These are phyloP conservation scores for Zaprionus lineosus DNA, from an alignment of 2,888 invertebrate genomes.

Conservation along the genomic window DNA sequence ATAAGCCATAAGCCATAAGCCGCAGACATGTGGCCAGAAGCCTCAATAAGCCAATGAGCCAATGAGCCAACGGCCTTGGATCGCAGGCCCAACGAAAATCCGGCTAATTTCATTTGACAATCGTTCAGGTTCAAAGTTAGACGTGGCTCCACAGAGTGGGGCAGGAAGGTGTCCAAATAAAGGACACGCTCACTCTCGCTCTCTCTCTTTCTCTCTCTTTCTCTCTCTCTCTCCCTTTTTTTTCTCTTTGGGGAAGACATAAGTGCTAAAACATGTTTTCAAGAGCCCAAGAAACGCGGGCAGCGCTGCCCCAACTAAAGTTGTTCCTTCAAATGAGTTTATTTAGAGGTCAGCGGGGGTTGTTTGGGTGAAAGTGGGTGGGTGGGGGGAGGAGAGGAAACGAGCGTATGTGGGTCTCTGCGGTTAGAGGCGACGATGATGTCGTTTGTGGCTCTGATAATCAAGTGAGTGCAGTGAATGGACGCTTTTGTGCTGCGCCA, in stretches of 20 bases:
- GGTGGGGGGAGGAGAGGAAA: neutral
- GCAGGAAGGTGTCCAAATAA: no score
- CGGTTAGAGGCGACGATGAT: constrained; percentile 32
- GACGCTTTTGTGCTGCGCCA: constrained; percentile 36
- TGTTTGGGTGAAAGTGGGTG: neutral
- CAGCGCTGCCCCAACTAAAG: constrained; percentile 42
- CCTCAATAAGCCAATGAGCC: constrained; percentile 26
- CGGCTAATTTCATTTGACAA: constrained; percentile 75
- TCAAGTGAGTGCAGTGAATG: constrained; percentile 65
- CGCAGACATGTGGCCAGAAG: constrained; percentile 38
- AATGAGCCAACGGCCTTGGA: constrained; percentile 53
- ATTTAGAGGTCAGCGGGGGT: neutral
- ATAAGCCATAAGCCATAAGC: constrained; percentile 42
- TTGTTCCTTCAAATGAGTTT: neutral
- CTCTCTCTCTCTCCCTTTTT: no score
- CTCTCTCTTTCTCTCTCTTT: no score
- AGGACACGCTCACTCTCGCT: no score
- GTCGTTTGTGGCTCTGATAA: constrained; percentile 57
- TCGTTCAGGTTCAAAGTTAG: constrained; percentile 42
- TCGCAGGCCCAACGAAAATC: constrained; percentile 35
- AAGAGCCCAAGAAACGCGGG: constrained; percentile 29
- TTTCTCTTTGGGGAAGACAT: constrained; percentile 30
- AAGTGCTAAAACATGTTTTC: constrained; percentile 75
- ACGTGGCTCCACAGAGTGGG: constrained; percentile 2
- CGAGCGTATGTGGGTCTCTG: constrained; percentile 9